These are phyloP conservation scores for Poeciliopsis infans DNA, from an alignment of 2,797 vertebrate species.

Conservation along the genomic window DNA sequence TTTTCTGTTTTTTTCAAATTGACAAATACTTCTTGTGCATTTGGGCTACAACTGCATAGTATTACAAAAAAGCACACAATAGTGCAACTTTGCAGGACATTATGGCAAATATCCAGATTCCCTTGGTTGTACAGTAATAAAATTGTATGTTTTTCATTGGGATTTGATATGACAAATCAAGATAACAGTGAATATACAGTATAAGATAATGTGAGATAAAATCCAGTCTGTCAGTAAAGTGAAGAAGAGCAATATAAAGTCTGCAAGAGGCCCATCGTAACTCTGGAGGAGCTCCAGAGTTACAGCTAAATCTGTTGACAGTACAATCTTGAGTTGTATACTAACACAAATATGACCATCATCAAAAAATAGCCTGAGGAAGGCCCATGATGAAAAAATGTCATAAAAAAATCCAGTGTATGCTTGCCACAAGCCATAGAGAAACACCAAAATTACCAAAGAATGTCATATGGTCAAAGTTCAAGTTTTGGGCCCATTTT, in stretches of 20 bases:
- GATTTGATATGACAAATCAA: not conserved
- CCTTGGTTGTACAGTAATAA: not conserved
- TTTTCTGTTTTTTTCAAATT: constrained; percentile 4
- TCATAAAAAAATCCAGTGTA: not conserved
- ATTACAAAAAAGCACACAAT: not conserved
- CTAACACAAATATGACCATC: not conserved
- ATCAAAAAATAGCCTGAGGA: not conserved
- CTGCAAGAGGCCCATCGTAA: not conserved
- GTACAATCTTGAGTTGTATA: not conserved
- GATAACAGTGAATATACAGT: not conserved
- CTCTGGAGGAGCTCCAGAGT: not conserved
- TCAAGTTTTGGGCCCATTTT: not conserved
- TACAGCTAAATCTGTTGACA: not conserved
- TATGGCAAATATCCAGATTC: not conserved
- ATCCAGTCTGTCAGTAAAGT: not conserved
- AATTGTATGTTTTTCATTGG: not conserved
- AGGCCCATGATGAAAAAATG: not conserved
- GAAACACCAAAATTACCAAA: not conserved
- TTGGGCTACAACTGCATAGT: not conserved
- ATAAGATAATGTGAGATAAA: not conserved
- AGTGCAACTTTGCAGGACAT: too few species aligned
- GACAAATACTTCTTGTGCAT: not conserved
- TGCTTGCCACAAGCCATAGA: not conserved
- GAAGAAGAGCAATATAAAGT: not conserved
- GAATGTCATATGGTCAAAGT: not conserved